Evolutionary conservation across 2,797 vertebrate genomes (phyloP), one percentile per base, ranked within the genome.

Genomic region (Eulemur coronatus): DNA sequence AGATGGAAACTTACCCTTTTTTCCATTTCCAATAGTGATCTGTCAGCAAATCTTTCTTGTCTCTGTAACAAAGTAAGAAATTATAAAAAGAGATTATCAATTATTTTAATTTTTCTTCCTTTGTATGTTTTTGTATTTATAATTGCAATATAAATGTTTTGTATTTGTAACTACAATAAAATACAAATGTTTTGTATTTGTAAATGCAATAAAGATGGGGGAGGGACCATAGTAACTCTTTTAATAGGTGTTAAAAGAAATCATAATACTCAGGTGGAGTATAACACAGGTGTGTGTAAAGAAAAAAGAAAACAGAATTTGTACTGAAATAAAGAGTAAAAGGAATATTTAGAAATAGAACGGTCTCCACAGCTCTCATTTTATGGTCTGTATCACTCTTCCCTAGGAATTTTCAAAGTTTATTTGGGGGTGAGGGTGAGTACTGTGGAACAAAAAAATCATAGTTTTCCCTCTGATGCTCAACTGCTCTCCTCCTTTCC

Each of bases 21-120:
- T 98, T 99, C 99, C 99, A 99, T 99, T 99, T 99, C 99, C 96
- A 99, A 99, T 98, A 99, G 99, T 95, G 99, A 99, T 98, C 99
- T 99, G 98, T 99, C 99, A 95, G 99, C 99, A 97, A 99, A 99
- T 98, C 99, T 99, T 98, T 99, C 99, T 98, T 99, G 99, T 98
- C 99, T 99, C 99, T 99, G 99, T 82, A 99, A 99, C 69, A 97
- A 9, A 61, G 95, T 11, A 70, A 85, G n/a, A 95, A 92, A 96
- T 81, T 65, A 69, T 52, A 86, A 81, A 97, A 97, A 61, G 28
- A 5, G 78, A 67, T 95, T 57, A 26, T 26, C 55, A 57, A 57
- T 57, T 26, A 57, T 57, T 57, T 57, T 26, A 57, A 57, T 57
- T 57, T 57, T 57, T 57, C 55, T 26, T 57, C 55, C 55, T 57